Conservation (phyloP, 2,888 invertebrate species). For the Scaptomyza tumidula region DNA sequence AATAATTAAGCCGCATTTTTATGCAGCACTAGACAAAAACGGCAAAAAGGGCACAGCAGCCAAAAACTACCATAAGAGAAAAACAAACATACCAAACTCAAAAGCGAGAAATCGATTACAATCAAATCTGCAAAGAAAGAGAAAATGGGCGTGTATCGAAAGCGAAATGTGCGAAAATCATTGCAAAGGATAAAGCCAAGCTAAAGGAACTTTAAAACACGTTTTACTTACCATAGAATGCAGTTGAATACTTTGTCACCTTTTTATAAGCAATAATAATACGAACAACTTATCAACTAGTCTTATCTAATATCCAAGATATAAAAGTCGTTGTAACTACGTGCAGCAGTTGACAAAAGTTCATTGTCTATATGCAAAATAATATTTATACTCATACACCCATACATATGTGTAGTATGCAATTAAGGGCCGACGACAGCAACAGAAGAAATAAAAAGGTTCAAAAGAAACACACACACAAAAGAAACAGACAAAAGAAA, state of each 20-base stretch:
- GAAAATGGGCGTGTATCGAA: too few species aligned
- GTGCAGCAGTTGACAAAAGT: conserved; percentile 37
- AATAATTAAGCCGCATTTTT: conserved; percentile 75
- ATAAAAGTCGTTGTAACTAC: neutral
- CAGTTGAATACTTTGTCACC: neutral
- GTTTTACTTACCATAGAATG: neutral
- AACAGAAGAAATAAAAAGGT: conserved; percentile 46
- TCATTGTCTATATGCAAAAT: conserved; percentile 60
- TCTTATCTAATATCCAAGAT: neutral
- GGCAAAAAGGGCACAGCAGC: conserved; percentile 65
- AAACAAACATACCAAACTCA: conserved; percentile 10
- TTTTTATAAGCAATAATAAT: conserved; percentile 1
- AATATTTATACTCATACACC: conserved; percentile 8
- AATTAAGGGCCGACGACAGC: conserved; percentile 65
- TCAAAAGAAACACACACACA: conserved; percentile 10
- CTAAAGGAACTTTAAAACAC: neutral
- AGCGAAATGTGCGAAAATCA: too few species aligned
- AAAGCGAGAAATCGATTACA: conserved; percentile 36
- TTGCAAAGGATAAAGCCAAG: neutral
- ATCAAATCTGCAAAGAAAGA: conserved; percentile 14
- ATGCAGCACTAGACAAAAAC: conserved; percentile 60
- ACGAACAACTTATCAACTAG: neutral
- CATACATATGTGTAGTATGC: conserved; percentile 14
- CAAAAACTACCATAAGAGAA: conserved; percentile 42
- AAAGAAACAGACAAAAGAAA: conserved; percentile 65